Conservation (phyloP, 2,888 invertebrate species). For the Polydrusus cervinus region DNA sequence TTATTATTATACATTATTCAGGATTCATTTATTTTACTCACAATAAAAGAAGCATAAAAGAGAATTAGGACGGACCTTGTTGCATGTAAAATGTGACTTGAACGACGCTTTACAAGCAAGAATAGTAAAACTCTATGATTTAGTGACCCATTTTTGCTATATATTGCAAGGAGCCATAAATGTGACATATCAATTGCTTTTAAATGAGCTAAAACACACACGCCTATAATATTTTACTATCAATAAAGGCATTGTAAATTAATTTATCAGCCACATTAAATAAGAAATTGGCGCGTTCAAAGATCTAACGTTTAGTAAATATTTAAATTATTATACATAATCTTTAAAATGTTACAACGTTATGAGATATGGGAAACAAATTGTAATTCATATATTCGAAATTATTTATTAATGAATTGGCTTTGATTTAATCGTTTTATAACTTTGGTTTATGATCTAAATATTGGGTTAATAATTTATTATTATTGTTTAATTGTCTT, state of each 20-base stretch:
- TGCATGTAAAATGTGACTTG: not conserved
- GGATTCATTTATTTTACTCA: too few relatives aligned
- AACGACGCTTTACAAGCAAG: not conserved
- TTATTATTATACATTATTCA: too few relatives aligned
- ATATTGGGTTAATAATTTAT: conserved; percentile 21
- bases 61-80: too few relatives aligned
- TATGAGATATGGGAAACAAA: conserved; percentile 13
- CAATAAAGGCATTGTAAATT: conserved; percentile 27
- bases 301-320: not conserved
- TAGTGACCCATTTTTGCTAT: conserved; percentile 9
- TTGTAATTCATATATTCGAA: conserved; percentile 12
- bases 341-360: conserved; percentile 7
- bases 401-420: conserved; percentile 17
- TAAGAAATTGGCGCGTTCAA: conserved; percentile 12
- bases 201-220: conserved; percentile 23
- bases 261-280: conserved; percentile 19
- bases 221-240: conserved; percentile 17
- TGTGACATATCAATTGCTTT: conserved; percentile 27
- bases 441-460: conserved; percentile 13
- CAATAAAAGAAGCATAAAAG: too few relatives aligned
- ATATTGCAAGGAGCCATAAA: conserved; percentile 23
- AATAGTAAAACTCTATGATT: conserved; percentile 8
- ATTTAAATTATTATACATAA: conserved; percentile 18
- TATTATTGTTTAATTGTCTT: conserved; percentile 17
- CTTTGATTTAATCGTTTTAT: conserved; percentile 19